Evolutionary conservation across 2,888 invertebrate species (phyloP).

Genomic region (Oscheius sp.): DNA sequence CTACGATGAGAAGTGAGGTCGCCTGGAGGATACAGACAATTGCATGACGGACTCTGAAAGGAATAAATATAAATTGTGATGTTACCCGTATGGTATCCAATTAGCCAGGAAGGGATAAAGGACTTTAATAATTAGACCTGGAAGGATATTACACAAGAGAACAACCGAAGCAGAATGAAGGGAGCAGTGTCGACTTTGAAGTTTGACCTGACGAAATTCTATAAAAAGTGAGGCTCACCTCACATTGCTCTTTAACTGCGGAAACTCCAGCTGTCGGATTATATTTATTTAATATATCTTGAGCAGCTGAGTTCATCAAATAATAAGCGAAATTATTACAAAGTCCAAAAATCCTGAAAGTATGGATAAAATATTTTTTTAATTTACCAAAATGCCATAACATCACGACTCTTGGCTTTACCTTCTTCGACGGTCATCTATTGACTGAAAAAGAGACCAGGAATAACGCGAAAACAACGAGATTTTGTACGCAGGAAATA

Average conservation of each 20-base stretch:
- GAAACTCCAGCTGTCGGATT: background rate
- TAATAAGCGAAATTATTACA: slow-evolving; percentile 11
- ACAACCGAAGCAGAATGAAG: slow-evolving; percentile 29
- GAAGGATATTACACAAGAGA: slow-evolving; percentile 34
- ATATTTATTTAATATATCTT: slow-evolving; percentile 18
- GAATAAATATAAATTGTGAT: background rate
- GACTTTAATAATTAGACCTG: slow-evolving; percentile 29
- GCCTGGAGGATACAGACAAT: slow-evolving; percentile 26
- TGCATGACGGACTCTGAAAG: slow-evolving; percentile 32
- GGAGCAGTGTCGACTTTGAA: slow-evolving; percentile 25
- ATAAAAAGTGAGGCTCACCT: background rate
- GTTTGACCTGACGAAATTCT: too few species aligned
- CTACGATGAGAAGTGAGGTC: slow-evolving; percentile 16
- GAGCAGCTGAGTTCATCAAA: slow-evolving; percentile 15
- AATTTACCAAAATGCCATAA: background rate
- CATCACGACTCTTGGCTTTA: background rate
- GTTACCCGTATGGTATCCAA: slow-evolving; percentile 31
- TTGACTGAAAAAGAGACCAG: too few species aligned
- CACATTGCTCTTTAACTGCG: slow-evolving; percentile 4
- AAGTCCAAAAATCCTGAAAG: slow-evolving; percentile 9
- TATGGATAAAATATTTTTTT: too few species aligned
- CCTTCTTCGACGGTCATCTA: background rate
- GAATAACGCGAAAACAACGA: too few species aligned
- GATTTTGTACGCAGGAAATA: too few species aligned
- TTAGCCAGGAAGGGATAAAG: slow-evolving; percentile 29